Conservation (phyloP, 2,797 vertebrate species). For the Poeciliopsis infans region DNA sequence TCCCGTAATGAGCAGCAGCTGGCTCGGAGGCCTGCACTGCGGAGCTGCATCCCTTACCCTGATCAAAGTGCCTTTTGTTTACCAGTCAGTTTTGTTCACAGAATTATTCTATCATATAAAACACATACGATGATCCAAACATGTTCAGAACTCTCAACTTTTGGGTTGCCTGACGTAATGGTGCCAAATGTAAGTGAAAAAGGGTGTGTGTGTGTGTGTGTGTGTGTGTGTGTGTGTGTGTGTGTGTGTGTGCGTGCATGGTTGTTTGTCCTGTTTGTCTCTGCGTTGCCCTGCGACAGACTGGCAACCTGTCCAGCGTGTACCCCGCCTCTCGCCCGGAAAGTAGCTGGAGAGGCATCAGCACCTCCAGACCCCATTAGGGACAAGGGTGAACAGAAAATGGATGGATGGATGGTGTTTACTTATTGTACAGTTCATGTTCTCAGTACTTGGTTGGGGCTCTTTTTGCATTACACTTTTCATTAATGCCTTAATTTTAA, state of each 20-base stretch:
- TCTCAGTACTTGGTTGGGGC: background rate
- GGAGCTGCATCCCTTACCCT: slow-evolving; percentile 68
- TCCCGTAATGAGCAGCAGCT: slow-evolving; percentile 78
- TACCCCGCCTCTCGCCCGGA: no score
- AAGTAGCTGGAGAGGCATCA: no score
- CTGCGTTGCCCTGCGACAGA: no score
- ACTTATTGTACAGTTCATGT: background rate
- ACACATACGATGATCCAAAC: background rate
- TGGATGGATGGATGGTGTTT: background rate
- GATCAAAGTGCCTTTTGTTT: slow-evolving; percentile 79
- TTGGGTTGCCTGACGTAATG: slow-evolving; percentile 36
- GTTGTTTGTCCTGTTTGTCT: no score
- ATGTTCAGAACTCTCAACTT: slow-evolving; percentile 29
- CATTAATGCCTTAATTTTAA: background rate
- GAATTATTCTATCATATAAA: slow-evolving; percentile 28
- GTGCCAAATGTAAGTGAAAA: slow-evolving; percentile 34
- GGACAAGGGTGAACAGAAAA: no score
- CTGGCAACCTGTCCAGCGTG: no score
- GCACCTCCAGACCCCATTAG: no score
- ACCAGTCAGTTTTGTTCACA: slow-evolving; percentile 66
- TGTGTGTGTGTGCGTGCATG: no score
- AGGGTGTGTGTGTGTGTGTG: no score
- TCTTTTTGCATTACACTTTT: background rate
- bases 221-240: no score
- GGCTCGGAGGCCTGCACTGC: slow-evolving; percentile 67